Evolutionary conservation across 2,888 invertebrate species (phyloP), one percentile per base, ranked within the genome.

Genomic region (Drosophila infuscata): DNA sequence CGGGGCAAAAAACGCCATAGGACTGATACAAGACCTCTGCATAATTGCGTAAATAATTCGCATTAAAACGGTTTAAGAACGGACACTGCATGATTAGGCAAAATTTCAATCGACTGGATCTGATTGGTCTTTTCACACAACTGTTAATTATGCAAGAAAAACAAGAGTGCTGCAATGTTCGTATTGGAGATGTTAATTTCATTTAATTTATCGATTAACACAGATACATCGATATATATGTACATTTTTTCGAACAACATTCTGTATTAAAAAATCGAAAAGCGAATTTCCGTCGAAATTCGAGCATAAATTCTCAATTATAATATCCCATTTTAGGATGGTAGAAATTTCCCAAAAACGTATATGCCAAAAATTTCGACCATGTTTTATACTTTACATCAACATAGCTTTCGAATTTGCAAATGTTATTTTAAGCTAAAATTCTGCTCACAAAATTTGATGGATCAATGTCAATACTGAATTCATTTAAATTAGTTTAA

Each of bases 11-110:
- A 85, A 95, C 95, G 38, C 96, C 96, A 92, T 97, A 98, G 84
- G 95, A 96, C 93, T 97, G 97, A 89, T 97, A 93, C 82, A 98
- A 94, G 63, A 94, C 94, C 49, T 96, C 94, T 54, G 96, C 96
- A 94, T 98, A 97, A 93, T 97, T 97, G 81, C 96, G 96, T 76
- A 98, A 95, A 94, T 96, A 98, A 90, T 95, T 95, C 80, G 96
- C 94, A 89, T 96, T 96, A 76, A 98, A 94, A 80, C 96, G 96
- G 87, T 96, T 96, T 90, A 98, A 94, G 94, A 98, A 98, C 77
- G 98, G 98, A 93, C 98, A 98, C 92, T 97, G 96, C 97, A 98
- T 97, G 57, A 66, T 61, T 60, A 41, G 46, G 33, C 65, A 67
- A 68, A 68, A 46, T 59, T 43, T 49, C 32, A 20, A 48, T 48